Percentiles rank a stretch among this genome's conserved stretches.
These are phyloP conservation scores for Ciona savignyi DNA, from an alignment of 23 tunicate genomes.

Conservation along the genomic window DNA sequence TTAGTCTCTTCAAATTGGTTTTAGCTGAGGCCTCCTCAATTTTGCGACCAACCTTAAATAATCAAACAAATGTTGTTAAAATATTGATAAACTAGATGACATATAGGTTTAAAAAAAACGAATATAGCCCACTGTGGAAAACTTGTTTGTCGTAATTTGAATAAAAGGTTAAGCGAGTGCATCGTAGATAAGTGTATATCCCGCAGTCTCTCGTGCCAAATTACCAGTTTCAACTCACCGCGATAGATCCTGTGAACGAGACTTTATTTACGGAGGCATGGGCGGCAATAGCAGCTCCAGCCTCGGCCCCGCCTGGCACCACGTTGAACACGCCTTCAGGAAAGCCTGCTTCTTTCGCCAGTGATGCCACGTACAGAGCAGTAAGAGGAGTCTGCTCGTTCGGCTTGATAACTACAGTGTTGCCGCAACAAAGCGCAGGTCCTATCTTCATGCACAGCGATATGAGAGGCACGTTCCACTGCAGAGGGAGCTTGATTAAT, in stretches of 20 bases:
- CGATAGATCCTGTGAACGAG: slow-evolving; percentile 84
- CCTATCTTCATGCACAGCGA: slow-evolving; percentile 83
- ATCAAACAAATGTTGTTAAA: no score
- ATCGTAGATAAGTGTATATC: no score
- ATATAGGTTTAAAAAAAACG: no score
- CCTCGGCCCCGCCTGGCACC: slow-evolving; percentile 64
- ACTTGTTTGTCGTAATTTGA: background rate
- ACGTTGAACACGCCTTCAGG: slow-evolving; percentile 88
- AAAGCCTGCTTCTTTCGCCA: slow-evolving; percentile 84
- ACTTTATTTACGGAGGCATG: slow-evolving; percentile 67
- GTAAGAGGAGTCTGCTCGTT: slow-evolving; percentile 81
- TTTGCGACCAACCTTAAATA: slow-evolving; percentile 75
- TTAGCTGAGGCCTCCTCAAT: slow-evolving; percentile 67
- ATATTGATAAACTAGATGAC: no score
- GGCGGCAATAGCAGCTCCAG: slow-evolving; percentile 58
- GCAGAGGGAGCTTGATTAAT: background rate
- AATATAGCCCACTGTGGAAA: no score
- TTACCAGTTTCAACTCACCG: slow-evolving; percentile 39
- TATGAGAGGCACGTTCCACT: slow-evolving; percentile 92
- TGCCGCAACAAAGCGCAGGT: slow-evolving; percentile 82
- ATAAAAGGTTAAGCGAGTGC: background rate
- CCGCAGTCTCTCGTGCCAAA: no score
- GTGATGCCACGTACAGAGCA: slow-evolving; percentile 64
- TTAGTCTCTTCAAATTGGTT: slow-evolving; percentile 71
- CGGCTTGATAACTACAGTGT: slow-evolving; percentile 86